A percentile compares a stretch with the other conserved stretches of the same genome.
Evolutionary conservation across 2,888 invertebrate species (phyloP).

Genomic region (Sphaerophoria rueppellii): DNA sequence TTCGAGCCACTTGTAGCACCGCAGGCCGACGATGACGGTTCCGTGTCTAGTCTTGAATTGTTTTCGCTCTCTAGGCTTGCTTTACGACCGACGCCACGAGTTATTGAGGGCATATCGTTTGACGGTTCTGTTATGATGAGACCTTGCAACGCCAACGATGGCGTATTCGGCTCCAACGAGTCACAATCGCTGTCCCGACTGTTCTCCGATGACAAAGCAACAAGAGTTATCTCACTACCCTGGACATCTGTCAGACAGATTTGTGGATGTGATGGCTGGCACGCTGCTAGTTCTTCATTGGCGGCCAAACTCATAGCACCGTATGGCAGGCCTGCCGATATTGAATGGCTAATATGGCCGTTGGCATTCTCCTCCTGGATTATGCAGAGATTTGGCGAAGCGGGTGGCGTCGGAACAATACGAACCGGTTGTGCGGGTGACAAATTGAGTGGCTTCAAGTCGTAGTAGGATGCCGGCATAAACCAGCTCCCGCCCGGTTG

Average conservation of each 20-base stretch:
- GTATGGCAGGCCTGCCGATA: slow-evolving; percentile 79
- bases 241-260: slow-evolving; percentile 96
- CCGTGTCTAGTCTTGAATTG: slow-evolving; percentile 73
- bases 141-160: slow-evolving; percentile 80
- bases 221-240: slow-evolving; percentile 91
- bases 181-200: slow-evolving; percentile 88
- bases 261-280: slow-evolving; percentile 87
- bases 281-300: slow-evolving; percentile 74
- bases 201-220: slow-evolving; percentile 89
- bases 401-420: slow-evolving; percentile 81
- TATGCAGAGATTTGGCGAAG: slow-evolving; percentile 86
- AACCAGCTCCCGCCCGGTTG: slow-evolving; percentile 77
- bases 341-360: slow-evolving; percentile 80
- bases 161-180: slow-evolving; percentile 85
- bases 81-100: slow-evolving; percentile 89
- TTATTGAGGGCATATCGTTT: slow-evolving; percentile 90
- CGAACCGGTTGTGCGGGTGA: slow-evolving; percentile 81
- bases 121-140: slow-evolving; percentile 89
- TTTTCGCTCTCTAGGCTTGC: slow-evolving; percentile 86
- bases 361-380: slow-evolving; percentile 88
- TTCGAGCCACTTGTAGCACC: slow-evolving; percentile 80
- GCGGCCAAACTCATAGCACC: slow-evolving; percentile 78
- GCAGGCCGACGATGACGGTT: slow-evolving; percentile 53
- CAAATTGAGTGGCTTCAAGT: slow-evolving; percentile 81
- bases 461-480: slow-evolving; percentile 79